A percentile compares a stretch with the other conserved stretches of the same genome.
Evolutionary conservation across 2,113 vertebrate species (phyloP).

Genomic region (Festucalex cinctus): DNA sequence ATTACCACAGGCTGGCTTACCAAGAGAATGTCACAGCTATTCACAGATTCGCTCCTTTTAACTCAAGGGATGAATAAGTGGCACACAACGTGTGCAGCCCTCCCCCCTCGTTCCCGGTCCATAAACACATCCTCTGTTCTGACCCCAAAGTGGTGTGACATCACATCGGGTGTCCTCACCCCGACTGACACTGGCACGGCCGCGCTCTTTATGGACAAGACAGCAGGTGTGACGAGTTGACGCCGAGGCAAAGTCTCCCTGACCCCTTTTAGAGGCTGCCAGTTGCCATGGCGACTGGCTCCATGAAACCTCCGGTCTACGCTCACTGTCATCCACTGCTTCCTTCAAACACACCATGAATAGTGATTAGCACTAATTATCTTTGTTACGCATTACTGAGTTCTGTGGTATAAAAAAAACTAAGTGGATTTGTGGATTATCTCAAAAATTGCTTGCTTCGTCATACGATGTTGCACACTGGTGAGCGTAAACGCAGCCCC

Average conservation of each 20-base stretch:
- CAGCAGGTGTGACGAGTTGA: constrained; percentile 67
- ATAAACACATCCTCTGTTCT: background rate
- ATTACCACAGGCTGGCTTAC: background rate
- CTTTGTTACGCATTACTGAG: constrained; percentile 4
- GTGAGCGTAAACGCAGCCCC: no score
- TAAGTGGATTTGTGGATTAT: background rate
- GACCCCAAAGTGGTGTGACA: constrained; percentile 6
- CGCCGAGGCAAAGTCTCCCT: constrained; percentile 52
- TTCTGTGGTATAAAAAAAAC: background rate
- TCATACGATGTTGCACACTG: background rate
- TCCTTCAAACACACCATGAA: constrained; percentile 36
- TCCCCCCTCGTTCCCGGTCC: background rate
- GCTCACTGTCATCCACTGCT: constrained; percentile 11
- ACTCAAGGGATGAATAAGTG: background rate
- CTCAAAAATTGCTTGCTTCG: background rate
- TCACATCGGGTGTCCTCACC: constrained; percentile 15
- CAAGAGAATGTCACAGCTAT: background rate
- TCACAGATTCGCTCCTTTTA: background rate
- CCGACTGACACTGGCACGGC: constrained; percentile 36
- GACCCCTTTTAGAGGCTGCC: constrained; percentile 52
- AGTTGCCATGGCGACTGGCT: constrained; percentile 71
- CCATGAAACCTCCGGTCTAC: constrained; percentile 56
- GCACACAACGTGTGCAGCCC: background rate
- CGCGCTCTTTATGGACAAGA: constrained; percentile 54
- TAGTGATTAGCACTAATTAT: constrained; percentile 39